Conservation (phyloP, 1,140 invertebrate species). For the Drosophila subobscura region DNA sequence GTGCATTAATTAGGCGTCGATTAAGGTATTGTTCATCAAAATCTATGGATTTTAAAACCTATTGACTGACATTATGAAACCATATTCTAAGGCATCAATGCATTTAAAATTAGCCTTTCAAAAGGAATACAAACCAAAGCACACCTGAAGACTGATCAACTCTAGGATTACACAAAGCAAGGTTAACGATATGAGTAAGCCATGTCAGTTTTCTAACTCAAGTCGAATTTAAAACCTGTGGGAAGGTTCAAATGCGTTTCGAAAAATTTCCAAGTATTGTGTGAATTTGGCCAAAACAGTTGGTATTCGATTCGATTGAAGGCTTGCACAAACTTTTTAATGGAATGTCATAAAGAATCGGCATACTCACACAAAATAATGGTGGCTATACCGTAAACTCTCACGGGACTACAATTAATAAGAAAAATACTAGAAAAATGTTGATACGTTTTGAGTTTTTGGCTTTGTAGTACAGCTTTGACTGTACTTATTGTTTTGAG, state of each 20-base stretch:
- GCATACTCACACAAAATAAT: background rate
- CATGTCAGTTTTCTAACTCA: constrained; percentile 3
- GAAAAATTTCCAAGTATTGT: background rate
- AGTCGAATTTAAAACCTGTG: background rate
- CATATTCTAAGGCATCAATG: constrained; percentile 9
- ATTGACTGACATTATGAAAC: no score
- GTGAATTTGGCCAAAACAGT: no score
- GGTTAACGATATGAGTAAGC: constrained; percentile 5
- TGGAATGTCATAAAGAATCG: no score
- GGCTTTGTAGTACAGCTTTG: background rate
- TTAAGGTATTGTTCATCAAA: no score
- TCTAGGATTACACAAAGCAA: constrained; percentile 5
- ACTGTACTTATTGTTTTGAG: background rate
- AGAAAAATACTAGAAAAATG: constrained; percentile 5
- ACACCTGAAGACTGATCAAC: constrained; percentile 4
- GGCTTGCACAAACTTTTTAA: no score
- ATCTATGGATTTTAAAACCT: no score
- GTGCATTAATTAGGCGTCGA: no score
- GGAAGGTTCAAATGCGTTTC: background rate
- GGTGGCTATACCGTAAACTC: constrained; percentile 3
- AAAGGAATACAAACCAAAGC: constrained; percentile 15
- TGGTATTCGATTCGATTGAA: no score
- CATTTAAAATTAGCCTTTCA: constrained; percentile 10
- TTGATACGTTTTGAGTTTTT: background rate
- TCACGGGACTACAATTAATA: background rate